Conservation (phyloP, 2,797 vertebrate genomes). For the Carduelis carduelis region DNA sequence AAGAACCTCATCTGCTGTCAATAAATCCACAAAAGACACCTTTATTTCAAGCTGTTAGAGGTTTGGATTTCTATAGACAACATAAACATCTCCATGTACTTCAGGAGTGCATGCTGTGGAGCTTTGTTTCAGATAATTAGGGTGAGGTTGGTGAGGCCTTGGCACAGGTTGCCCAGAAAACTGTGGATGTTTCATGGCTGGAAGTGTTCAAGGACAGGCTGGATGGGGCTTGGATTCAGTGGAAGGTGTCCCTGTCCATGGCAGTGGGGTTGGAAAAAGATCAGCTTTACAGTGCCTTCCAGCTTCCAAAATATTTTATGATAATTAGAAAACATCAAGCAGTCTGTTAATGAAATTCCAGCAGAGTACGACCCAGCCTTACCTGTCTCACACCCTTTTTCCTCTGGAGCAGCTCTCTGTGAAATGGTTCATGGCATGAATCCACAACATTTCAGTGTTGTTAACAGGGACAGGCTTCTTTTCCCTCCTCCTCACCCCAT, state of each 20-base stretch:
- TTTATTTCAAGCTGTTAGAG: conserved; percentile 1
- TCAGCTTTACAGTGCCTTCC: not conserved
- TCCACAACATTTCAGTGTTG: not conserved
- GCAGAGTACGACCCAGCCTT: not conserved
- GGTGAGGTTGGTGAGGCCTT: not conserved
- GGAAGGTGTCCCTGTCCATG: not conserved
- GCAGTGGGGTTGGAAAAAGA: not conserved
- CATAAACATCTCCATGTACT: not conserved
- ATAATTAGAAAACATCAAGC: not conserved
- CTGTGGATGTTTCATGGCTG: not conserved
- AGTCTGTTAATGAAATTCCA: not conserved
- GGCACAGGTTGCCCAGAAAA: not conserved
- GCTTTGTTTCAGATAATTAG: not conserved
- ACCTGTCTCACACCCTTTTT: not conserved
- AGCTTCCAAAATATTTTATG: not conserved
- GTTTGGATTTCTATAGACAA: not conserved
- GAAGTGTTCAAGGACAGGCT: not conserved
- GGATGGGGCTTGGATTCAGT: not conserved
- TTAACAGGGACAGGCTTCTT: not conserved
- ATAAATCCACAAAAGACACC: not conserved
- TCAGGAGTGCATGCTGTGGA: not conserved
- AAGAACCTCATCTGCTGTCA: not conserved
- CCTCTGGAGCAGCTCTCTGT: not conserved
- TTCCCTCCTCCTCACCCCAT: not conserved
- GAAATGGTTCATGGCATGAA: not conserved